These are phyloP conservation scores for Carpatolechia fugitivella DNA, from an alignment of 2,888 invertebrate genomes.

Conservation along the genomic window DNA sequence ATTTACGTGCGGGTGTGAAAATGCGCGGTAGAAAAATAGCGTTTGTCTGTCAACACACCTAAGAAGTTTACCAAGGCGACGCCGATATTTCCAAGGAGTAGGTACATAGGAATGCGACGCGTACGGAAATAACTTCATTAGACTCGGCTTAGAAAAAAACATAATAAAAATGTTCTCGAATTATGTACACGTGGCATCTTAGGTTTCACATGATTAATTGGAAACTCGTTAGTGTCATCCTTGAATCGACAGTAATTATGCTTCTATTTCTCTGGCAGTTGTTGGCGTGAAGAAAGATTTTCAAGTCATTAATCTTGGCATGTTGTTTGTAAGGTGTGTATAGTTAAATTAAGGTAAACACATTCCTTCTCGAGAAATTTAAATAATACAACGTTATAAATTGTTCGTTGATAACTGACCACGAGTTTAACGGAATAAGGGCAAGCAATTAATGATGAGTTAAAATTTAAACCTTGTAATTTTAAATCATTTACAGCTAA, in stretches of 20 bases:
- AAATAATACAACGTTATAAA: no score
- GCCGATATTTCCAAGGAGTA: constrained; percentile 35
- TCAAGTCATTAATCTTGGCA: not conserved
- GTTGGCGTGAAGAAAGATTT: not conserved
- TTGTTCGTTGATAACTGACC: no score
- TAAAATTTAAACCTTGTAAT: no score
- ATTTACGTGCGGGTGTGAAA: not conserved
- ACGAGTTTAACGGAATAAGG: no score
- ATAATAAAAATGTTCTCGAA: constrained; percentile 64
- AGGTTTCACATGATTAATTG: not conserved
- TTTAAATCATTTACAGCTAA: no score
- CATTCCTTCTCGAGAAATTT: no score
- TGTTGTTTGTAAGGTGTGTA: not conserved
- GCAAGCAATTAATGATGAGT: no score
- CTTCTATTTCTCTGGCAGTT: not conserved
- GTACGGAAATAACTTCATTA: constrained; percentile 65
- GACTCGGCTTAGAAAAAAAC: constrained; percentile 59
- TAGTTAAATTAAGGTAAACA: no score
- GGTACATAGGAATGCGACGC: constrained; percentile 27
- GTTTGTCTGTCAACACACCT: constrained; percentile 30
- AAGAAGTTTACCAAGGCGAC: constrained; percentile 39
- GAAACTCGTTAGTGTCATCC: not conserved
- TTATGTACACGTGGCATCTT: constrained; percentile 25
- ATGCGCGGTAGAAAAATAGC: constrained; percentile 20
- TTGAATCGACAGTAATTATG: not conserved